Percentiles rank a stretch among this genome's conserved stretches.
Evolutionary conservation across 2,797 vertebrate genomes (phyloP).

Genomic region (Calcarius lapponicus): DNA sequence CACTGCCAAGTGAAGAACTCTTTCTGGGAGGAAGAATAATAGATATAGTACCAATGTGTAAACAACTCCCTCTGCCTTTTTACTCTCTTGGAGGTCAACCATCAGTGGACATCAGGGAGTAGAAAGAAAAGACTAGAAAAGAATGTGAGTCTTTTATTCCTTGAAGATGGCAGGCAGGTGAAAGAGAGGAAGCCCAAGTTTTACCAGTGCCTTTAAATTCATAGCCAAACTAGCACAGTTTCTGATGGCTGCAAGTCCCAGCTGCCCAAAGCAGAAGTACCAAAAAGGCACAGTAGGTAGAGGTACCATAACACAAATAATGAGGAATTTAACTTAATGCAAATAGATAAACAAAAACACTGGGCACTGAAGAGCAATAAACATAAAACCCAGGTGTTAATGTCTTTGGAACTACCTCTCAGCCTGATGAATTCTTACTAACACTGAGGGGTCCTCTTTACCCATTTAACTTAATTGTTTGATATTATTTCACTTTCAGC

Average conservation of each 20-base stretch:
- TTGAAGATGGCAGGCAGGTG: neutral
- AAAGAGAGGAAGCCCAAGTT: neutral
- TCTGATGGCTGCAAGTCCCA: neutral
- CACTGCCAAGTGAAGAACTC: accelerated
- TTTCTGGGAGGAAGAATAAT: neutral
- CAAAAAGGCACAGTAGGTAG: neutral
- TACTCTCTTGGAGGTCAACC: neutral
- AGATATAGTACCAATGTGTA: accelerated
- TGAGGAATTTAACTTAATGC: neutral
- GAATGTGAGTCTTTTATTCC: neutral
- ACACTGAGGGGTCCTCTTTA: neutral
- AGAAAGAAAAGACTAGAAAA: neutral
- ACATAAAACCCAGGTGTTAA: neutral
- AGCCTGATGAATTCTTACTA: neutral
- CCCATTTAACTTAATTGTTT: neutral
- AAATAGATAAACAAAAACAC: neutral
- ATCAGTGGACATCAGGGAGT: neutral
- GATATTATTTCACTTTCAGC: neutral
- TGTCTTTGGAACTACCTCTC: neutral
- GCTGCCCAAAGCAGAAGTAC: neutral
- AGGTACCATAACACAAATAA: neutral
- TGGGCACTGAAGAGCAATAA: neutral
- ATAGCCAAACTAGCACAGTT: neutral
- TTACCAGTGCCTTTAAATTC: neutral
- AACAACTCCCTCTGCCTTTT: neutral